phyloP scores from a whole-genome alignment of 2,113 vertebrate species.

The Orycteropus afer region DNA sequence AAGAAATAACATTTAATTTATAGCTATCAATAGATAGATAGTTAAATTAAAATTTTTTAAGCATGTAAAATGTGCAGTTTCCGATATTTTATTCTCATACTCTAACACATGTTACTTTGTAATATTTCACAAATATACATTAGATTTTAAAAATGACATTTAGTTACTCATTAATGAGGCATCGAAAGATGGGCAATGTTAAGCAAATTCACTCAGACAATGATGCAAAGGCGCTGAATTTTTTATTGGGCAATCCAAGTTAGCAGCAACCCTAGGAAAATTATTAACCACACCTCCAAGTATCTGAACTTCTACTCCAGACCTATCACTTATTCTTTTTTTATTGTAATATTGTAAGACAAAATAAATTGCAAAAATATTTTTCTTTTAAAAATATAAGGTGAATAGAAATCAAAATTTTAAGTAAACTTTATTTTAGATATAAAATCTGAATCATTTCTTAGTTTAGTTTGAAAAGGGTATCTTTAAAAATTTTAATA shows the following conservation, averaged over 20 bases:
- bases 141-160: background rate
- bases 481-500: background rate
- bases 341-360: background rate
- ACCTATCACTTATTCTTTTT: background rate
- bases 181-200: background rate
- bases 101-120: background rate
- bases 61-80: background rate
- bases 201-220: background rate
- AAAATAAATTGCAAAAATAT: background rate
- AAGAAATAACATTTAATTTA: background rate
- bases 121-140: background rate
- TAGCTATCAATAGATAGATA: background rate
- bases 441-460: background rate
- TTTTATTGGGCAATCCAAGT: background rate
- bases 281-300: background rate
- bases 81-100: background rate
- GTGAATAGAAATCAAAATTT: background rate
- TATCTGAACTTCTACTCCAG: background rate
- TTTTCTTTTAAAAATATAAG: constrained; percentile 39
- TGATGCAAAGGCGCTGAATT: background rate
- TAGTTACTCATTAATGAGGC: background rate
- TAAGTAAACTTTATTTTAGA: constrained; percentile 21
- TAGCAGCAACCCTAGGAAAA: background rate
- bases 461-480: background rate
- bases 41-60: background rate